These are phyloP conservation scores for Rallus limicola DNA, from an alignment of 2,113 vertebrate genomes.

Conservation along the genomic window DNA sequence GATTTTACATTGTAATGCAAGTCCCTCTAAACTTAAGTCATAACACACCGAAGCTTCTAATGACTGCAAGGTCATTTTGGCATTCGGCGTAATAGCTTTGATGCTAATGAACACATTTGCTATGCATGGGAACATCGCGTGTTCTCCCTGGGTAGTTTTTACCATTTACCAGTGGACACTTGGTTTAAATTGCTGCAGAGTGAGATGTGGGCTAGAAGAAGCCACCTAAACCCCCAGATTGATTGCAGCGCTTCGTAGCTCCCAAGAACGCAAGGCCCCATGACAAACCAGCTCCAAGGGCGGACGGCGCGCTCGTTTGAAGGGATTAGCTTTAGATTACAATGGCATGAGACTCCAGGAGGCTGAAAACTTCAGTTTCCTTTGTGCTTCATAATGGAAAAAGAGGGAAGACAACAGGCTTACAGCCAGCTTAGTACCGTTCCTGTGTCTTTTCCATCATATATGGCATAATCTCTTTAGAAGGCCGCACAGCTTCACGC, in stretches of 20 bases:
- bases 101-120: constrained; percentile 76
- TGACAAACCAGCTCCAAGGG: not conserved
- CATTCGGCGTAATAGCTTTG: constrained; percentile 36
- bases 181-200: constrained; percentile 69
- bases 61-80: constrained; percentile 74
- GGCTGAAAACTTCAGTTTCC: constrained; percentile 42
- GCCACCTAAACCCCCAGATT: constrained; percentile 39
- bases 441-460: constrained; percentile 29
- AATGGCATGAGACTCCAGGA: constrained; percentile 15
- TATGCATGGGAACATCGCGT: constrained; percentile 61
- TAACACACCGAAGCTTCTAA: constrained; percentile 70
- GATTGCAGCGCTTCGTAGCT: constrained; percentile 1
- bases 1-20: constrained; percentile 76
- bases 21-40: constrained; percentile 76
- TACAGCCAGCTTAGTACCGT: constrained; percentile 62
- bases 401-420: constrained; percentile 69
- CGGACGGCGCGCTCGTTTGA: not conserved
- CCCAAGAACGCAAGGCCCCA: not conserved
- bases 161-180: constrained; percentile 72
- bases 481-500: not conserved
- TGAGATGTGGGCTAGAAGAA: constrained; percentile 11
- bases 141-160: constrained; percentile 69
- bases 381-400: constrained; percentile 44
- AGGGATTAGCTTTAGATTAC: constrained; percentile 43
- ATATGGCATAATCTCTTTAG: constrained; percentile 43